Conservation (phyloP, 2,113 vertebrate species). For the Apteryx owenii region DNA sequence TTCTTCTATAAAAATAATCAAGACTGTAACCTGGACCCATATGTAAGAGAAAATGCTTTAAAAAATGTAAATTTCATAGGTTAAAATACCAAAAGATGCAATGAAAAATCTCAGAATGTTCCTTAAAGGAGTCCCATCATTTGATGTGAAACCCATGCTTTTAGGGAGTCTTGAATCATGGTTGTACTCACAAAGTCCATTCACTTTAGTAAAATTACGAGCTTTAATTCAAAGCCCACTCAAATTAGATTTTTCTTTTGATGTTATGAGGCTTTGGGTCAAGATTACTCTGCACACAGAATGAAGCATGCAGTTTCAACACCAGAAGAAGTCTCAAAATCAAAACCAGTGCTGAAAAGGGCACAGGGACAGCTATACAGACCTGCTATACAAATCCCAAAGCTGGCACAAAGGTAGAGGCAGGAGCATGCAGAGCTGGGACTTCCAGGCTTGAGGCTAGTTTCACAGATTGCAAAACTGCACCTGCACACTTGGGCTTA, state of each 20-base stretch:
- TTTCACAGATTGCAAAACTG: background rate
- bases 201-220: background rate
- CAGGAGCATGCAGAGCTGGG: background rate
- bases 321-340: background rate
- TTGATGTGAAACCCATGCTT: background rate
- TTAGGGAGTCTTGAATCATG: background rate
- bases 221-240: background rate
- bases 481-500: background rate
- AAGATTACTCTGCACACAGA: background rate
- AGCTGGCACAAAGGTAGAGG: background rate
- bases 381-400: background rate
- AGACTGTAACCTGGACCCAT: background rate
- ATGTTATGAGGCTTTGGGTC: background rate
- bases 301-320: background rate
- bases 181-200: background rate
- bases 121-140: background rate
- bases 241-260: background rate
- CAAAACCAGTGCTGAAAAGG: background rate
- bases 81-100: background rate
- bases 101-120: background rate
- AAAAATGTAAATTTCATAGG: background rate
- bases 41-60: background rate
- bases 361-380: background rate
- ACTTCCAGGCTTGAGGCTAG: background rate
- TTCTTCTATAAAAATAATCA: background rate